These are phyloP conservation scores for Pycnonotus jocosus DNA, from an alignment of 2,113 vertebrate species.

Conservation along the genomic window DNA sequence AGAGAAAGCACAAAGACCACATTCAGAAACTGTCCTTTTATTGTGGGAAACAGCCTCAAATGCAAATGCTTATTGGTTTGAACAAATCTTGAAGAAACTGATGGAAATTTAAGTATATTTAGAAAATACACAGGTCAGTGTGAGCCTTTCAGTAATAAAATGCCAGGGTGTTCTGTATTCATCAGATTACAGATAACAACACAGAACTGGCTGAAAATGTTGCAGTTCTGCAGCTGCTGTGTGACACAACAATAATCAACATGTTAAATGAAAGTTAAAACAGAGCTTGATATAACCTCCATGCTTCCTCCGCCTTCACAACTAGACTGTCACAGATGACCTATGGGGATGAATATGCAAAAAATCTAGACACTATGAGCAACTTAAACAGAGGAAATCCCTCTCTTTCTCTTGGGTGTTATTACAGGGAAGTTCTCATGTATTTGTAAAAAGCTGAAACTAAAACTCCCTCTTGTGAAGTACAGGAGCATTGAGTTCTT, in stretches of 20 bases:
- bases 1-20: neutral
- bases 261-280: neutral
- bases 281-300: neutral
- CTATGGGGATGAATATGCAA: neutral
- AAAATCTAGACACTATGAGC: neutral
- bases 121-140: neutral
- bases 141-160: neutral
- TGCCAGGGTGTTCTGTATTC: neutral
- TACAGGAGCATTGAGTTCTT: neutral
- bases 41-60: neutral
- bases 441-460: neutral
- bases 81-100: neutral
- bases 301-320: neutral
- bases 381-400: neutral
- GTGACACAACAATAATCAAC: neutral
- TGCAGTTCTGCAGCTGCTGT: neutral
- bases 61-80: neutral
- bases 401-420: neutral
- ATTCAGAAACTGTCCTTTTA: neutral
- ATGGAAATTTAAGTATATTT: neutral
- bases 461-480: neutral
- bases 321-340: neutral
- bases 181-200: neutral
- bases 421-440: neutral
- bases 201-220: neutral